Conservation (phyloP, 2,888 invertebrate genomes). For the Calephelis perditalis region DNA sequence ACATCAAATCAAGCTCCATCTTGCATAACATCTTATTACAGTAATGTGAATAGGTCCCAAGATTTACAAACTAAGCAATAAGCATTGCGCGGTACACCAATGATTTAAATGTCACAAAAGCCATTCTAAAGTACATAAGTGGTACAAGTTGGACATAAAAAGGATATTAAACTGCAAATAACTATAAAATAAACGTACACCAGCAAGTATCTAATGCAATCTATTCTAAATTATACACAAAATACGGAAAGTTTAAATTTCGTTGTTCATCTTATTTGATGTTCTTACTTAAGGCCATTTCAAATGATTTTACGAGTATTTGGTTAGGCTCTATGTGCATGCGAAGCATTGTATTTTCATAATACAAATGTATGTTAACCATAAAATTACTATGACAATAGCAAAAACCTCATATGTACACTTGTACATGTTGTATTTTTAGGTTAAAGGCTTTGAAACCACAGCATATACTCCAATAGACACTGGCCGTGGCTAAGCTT, state of each 20-base stretch:
- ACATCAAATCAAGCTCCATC: no score
- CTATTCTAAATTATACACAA: constrained; percentile 4
- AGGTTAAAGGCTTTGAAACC: not conserved
- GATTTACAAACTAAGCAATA: not conserved
- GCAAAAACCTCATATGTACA: no score
- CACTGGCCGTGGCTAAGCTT: no score
- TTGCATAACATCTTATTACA: not conserved
- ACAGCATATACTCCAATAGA: no score
- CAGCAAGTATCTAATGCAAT: constrained; percentile 6
- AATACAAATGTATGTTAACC: constrained; percentile 12
- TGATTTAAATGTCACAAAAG: constrained; percentile 11
- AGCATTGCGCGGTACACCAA: not conserved
- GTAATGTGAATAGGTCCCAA: constrained; percentile 3
- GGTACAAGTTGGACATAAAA: constrained; percentile 22
- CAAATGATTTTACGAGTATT: constrained; percentile 22
- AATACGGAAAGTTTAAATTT: constrained; percentile 10
- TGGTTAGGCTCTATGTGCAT: constrained; percentile 21
- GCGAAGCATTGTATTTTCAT: constrained; percentile 14
- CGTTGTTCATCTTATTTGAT: not conserved
- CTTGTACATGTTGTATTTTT: no score
- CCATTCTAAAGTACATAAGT: constrained; percentile 4
- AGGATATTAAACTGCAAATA: constrained; percentile 21
- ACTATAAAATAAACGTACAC: constrained; percentile 18
- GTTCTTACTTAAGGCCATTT: constrained; percentile 17
- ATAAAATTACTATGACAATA: not conserved